These are phyloP conservation scores for Phthorimaea operculella DNA, from an alignment of 1,140 invertebrate genomes.

Conservation along the genomic window DNA sequence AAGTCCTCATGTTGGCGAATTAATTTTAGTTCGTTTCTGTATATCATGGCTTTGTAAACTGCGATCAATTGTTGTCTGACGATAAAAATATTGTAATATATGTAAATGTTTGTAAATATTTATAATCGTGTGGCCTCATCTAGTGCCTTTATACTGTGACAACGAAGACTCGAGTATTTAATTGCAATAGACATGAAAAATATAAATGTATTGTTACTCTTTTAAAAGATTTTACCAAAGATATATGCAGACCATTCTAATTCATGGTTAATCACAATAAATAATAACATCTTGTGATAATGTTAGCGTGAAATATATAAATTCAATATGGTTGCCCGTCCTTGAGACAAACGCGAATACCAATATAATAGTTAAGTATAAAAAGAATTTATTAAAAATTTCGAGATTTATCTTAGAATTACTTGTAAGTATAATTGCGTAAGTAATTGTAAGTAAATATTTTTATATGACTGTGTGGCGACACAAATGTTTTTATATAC, in stretches of 20 bases:
- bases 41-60: no score
- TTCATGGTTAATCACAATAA: neutral
- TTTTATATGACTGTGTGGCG: conserved; percentile 60
- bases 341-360: conserved; percentile 38
- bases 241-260: neutral
- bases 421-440: conserved; percentile 59
- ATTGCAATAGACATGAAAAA: neutral
- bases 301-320: neutral
- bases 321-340: conserved; percentile 18
- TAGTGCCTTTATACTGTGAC: neutral
- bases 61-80: no score
- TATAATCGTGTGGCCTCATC: neutral
- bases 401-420: conserved; percentile 61
- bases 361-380: conserved; percentile 48
- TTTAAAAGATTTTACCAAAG: neutral
- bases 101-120: neutral
- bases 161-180: neutral
- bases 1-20: no score
- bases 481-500: conserved; percentile 63
- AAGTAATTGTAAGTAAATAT: conserved; percentile 60
- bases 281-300: neutral
- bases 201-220: neutral
- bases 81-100: neutral
- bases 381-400: conserved; percentile 56
- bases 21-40: no score